Base-by-base conservation (phyloP, 2,888 invertebrate species). In the Pseudococcus viburni region DNA sequence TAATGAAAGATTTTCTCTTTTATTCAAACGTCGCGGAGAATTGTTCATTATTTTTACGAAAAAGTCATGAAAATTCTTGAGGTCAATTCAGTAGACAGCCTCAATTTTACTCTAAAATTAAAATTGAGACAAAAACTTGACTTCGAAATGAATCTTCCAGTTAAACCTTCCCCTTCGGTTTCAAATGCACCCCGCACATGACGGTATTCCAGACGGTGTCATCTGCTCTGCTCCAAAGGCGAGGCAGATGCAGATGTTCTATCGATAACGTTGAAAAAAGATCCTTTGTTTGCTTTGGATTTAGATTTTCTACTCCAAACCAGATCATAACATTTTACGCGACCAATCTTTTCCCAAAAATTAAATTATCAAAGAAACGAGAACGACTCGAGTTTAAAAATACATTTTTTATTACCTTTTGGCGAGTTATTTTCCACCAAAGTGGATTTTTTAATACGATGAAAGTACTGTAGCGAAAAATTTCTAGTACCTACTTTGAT, bases 401-500 rank as follows among this genome's bases (percentile, higher is more conserved):
- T 55, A n/a, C 5, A n/a, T 55, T 55, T 55, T 55, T n/a, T 33
- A 33, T 55, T 55, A 55, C 55, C 17, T 55, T 55, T n/a, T n/a
- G n/a, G 26, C 55, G 17, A 55, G n/a, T 55, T 55, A n/a, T 55
- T 55, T n/a, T 55, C 42, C 55, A 55, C 15, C 15, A n/a, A 4
- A 59, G 22, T 64, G 22, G 9, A 7, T 64, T 64, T 64, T 64
- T 22, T 1, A 7, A n/a, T 59, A 9, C 9, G 12, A 64, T 9
- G 64, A 22, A 64, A 64, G 64, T 64, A 64, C 64, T n/a, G 55
- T 55, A n/a, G 22, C 64, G 64, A 64, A 12, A 64, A 64, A 22
- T 19, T 64, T 7, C 7, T 0, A 22, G 1, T 64, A 22, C 3
- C 22, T 64, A 64, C 22, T 64, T 22, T 64, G 11, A 64, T 64